phyloP scores from a whole-genome alignment of 2,113 vertebrate species.

The Oryzias curvinotus region DNA sequence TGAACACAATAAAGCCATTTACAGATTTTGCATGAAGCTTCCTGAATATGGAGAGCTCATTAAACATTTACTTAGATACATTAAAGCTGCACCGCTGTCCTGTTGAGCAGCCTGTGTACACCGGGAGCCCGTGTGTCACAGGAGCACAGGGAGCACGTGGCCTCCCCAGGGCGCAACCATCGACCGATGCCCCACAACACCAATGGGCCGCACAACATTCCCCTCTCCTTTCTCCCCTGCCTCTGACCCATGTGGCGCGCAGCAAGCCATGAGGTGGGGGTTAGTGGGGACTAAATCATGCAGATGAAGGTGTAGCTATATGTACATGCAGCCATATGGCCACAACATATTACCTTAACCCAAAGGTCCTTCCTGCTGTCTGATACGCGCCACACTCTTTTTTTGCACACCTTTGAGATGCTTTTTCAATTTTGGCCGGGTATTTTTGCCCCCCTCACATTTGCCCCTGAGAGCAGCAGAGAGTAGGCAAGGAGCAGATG shows the following conservation, averaged over 20 bases:
- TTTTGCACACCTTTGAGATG: neutral
- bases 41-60: conserved; percentile 64
- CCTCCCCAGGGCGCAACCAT: conserved; percentile 58
- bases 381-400: neutral
- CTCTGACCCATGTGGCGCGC: conserved; percentile 54
- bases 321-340: conserved; percentile 29
- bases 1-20: conserved; percentile 77
- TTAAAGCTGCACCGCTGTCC: conserved; percentile 50
- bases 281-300: conserved; percentile 27
- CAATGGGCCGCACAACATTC: conserved; percentile 32
- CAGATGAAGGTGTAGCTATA: conserved; percentile 34
- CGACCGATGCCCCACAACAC: conserved; percentile 29
- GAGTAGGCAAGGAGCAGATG: conserved; percentile 71
- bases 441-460: conserved; percentile 39
- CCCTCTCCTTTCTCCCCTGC: conserved; percentile 27
- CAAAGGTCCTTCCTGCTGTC: neutral
- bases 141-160: conserved; percentile 52
- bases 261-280: conserved; percentile 36
- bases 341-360: neutral
- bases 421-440: conserved; percentile 12
- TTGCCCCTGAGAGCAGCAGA: conserved; percentile 49
- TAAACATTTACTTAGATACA: conserved; percentile 72
- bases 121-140: conserved; percentile 50
- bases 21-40: conserved; percentile 57
- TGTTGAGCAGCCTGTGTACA: conserved; percentile 37